Conservation (phyloP, 2,888 invertebrate genomes). For the Stratiomys singularior region DNA sequence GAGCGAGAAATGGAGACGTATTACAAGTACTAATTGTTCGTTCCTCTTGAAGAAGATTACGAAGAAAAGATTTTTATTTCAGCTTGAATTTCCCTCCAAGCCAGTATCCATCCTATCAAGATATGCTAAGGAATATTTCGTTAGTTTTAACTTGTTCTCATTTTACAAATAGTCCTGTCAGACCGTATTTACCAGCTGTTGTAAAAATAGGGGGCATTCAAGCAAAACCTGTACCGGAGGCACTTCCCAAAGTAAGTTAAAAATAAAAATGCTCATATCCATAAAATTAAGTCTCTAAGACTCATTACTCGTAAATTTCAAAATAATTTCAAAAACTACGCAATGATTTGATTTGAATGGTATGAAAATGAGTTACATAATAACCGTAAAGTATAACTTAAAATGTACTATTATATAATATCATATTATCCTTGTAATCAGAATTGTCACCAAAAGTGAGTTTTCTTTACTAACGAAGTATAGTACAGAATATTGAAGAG, state of each 20-base stretch:
- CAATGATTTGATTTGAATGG: too few species aligned
- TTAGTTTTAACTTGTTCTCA: conserved; percentile 64
- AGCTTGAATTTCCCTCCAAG: conserved; percentile 48
- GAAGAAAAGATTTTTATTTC: too few species aligned
- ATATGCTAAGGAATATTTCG: conserved; percentile 61
- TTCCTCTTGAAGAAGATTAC: background rate
- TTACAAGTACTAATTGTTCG: conserved; percentile 4
- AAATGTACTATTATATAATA: too few species aligned
- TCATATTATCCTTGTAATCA: too few species aligned
- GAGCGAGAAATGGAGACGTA: background rate
- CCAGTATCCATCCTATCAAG: conserved; percentile 52
- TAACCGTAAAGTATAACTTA: too few species aligned
- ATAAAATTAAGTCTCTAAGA: too few species aligned
- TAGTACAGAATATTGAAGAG: too few species aligned
- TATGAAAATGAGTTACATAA: too few species aligned
- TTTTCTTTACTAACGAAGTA: too few species aligned
- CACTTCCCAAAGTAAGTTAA: conserved; percentile 49
- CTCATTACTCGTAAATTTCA: too few species aligned
- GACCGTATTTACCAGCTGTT: conserved; percentile 61
- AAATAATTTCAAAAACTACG: too few species aligned
- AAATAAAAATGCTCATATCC: background rate
- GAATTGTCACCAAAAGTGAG: too few species aligned
- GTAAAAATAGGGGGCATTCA: conserved; percentile 67
- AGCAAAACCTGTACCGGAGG: conserved; percentile 57
- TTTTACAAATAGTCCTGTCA: conserved; percentile 59